A percentile compares a stretch with the other conserved stretches of the same genome.
These are phyloP conservation scores for Schizopygopsis pylzovi DNA, from an alignment of 2,797 vertebrate species.

Conservation along the genomic window DNA sequence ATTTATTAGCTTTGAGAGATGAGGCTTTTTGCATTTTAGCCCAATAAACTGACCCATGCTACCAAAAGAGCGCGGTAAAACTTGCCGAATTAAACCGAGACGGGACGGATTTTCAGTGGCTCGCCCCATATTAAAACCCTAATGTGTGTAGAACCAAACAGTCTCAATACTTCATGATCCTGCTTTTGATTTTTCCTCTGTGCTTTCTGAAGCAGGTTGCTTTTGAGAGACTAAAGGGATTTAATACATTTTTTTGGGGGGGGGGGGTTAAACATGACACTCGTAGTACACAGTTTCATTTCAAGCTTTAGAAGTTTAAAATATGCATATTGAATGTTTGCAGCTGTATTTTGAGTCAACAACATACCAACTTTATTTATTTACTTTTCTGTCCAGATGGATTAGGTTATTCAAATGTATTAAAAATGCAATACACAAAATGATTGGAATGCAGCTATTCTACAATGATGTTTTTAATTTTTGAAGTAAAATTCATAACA, in stretches of 20 bases:
- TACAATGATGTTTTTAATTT: neutral
- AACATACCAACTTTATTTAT: neutral
- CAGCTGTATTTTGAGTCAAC: neutral
- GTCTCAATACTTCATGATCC: neutral
- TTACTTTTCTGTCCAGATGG: neutral
- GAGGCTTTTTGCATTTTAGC: constrained; percentile 74
- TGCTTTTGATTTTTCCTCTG: neutral
- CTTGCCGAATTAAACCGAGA: constrained; percentile 65
- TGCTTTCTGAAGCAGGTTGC: neutral
- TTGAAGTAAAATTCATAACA: neutral
- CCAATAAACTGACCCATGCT: constrained; percentile 65
- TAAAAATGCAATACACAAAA: neutral
- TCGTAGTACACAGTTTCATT: neutral
- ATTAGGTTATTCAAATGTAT: neutral
- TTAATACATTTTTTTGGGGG: neutral
- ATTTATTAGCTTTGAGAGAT: constrained; percentile 74
- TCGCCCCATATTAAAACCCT: constrained; percentile 27
- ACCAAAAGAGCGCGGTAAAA: constrained; percentile 56
- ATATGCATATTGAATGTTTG: neutral
- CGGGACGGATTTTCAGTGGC: constrained; percentile 45
- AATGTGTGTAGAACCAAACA: constrained; percentile 14
- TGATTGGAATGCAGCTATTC: too few species aligned
- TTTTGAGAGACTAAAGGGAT: neutral
- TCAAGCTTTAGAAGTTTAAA: neutral
- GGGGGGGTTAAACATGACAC: neutral